Evolutionary conservation across 1,140 invertebrate species (phyloP).

Genomic region (Oryctes rhinoceros): DNA sequence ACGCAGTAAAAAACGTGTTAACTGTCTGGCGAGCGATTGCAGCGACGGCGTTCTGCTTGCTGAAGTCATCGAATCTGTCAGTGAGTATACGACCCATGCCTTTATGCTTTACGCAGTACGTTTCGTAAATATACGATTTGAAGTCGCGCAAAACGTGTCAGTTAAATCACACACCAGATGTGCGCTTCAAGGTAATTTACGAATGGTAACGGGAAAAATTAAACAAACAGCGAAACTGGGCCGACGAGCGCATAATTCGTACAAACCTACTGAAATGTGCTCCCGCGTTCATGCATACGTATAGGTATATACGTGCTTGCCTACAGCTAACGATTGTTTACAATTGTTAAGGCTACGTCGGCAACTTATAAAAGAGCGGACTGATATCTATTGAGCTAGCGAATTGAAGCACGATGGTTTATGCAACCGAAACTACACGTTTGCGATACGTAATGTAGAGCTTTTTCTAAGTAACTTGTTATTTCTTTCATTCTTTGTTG

Average conservation of each 20-base stretch:
- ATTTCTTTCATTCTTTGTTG: too few species aligned
- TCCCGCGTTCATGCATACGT: not conserved
- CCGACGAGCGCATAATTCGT: constrained; percentile 7
- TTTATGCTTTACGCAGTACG: not conserved
- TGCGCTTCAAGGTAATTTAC: not conserved
- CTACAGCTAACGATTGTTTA: not conserved
- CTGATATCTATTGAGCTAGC: too few species aligned
- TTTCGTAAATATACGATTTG: not conserved
- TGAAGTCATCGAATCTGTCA: constrained; percentile 94
- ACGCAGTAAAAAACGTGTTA: constrained; percentile 83
- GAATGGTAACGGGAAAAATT: constrained; percentile 4
- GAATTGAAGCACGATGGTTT: too few species aligned
- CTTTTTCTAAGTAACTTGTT: too few species aligned
- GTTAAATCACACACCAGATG: not conserved
- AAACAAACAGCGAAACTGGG: constrained; percentile 25
- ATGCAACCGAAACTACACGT: too few species aligned
- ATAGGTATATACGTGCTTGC: not conserved
- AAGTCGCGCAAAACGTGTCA: constrained; percentile 1
- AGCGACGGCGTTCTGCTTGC: constrained; percentile 90
- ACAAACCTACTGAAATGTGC: not conserved
- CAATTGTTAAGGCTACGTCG: not conserved
- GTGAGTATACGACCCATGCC: constrained; percentile 68
- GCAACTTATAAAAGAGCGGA: not conserved
- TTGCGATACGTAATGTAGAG: too few species aligned
- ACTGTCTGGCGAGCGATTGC: constrained; percentile 85